phyloP scores from a whole-genome alignment of 2,113 vertebrate species.

The Macroglossus sobrinus region DNA sequence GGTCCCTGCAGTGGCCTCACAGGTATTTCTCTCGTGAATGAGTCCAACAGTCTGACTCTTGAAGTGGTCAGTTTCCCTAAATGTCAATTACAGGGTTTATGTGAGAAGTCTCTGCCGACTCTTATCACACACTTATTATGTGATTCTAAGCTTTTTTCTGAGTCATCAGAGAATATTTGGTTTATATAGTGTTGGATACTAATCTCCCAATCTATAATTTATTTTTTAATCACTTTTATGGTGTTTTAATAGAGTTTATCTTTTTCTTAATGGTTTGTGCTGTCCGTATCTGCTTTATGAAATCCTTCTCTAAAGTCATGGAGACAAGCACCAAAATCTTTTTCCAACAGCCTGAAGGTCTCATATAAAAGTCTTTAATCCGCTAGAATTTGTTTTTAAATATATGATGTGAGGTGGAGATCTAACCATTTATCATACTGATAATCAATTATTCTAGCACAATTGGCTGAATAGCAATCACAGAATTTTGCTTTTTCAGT shows the following conservation, averaged over 20 bases:
- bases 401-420: background rate
- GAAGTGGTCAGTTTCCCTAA: background rate
- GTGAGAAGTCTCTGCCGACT: background rate
- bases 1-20: fast-evolving
- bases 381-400: background rate
- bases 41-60: fast-evolving
- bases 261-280: background rate
- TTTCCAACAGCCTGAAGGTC: background rate
- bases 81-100: background rate
- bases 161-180: background rate
- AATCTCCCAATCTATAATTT: background rate
- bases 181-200: background rate
- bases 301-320: background rate
- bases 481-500: background rate
- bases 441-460: background rate
- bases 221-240: background rate
- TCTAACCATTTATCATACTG: background rate
- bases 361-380: background rate
- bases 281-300: background rate
- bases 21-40: background rate
- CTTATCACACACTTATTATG: background rate
- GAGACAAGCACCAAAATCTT: background rate
- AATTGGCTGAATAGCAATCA: background rate
- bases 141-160: background rate
- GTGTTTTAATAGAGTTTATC: background rate